Evolutionary conservation across 2,797 vertebrate genomes (phyloP), one percentile per base, ranked within the genome.

Genomic region (Loris lydekkerianus): DNA sequence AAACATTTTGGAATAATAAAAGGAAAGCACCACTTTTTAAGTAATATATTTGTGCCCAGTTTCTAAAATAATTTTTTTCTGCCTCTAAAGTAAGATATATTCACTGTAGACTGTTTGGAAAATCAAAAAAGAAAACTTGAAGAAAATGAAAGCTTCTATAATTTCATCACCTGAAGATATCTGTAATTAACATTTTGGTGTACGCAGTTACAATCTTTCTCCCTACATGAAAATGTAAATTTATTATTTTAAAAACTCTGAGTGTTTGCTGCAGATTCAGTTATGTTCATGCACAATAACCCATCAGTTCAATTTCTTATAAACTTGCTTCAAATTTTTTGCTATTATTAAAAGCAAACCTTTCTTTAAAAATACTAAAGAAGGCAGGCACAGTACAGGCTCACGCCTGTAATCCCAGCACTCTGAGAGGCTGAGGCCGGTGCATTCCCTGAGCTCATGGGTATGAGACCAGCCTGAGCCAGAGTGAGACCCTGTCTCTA

Each of bases 61-160:
- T 89, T 93, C 43, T 67, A 86, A 93, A 96, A 63, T 72, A 58
- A 18, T 72, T 67, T 76, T 73, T 93, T 82, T 29, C 34, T 93
- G 40, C 37, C 31, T 89, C 25, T 82, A 83, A 96, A 92, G 63
- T n/a, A 87, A 93, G 83, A 87, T 58, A 86, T 25, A 34, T 94
- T 83, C n/a, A 20, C 72, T 77, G 17, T 77, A 87, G 29, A 94
- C 13, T 94, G 91, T 78, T 95, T 91, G 34, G 69, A 93, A 86
- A 93, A 43, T 46, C 7, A 60, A 13, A 34, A 86, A 58, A 10
- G 23, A 77, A 90, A 85, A 1, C 7, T 85, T 67, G 18, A 46
- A 83, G 15, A 88, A 94, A 81, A 93, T 86, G 82, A 83, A 83
- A 63, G 58, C 53, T 72, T 11, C 43, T 67, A 15, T 80, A 94